Base-by-base conservation (phyloP, 1,140 invertebrate species). In the silkworm (Bombyx mori) region DNA sequence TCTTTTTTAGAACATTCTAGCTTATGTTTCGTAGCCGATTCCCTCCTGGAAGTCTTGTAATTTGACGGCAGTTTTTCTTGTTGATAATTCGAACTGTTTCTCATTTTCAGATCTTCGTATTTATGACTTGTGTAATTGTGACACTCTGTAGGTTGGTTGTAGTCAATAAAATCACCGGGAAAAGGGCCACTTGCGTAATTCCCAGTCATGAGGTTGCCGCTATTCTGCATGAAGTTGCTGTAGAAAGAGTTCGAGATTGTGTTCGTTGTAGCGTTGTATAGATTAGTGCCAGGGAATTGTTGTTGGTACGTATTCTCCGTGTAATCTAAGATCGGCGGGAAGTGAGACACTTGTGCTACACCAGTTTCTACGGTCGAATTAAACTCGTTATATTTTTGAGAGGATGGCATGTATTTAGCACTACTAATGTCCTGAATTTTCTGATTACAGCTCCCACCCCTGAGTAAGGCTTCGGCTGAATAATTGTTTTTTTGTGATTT, bases 191-290 rank as follows among this genome's bases (percentile, higher is more conserved):
- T 66, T 7, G 79, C 54, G 60, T 86, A 87, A 63, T 82, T 86
- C 45, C 73, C 63, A 4, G 77, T 58, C 79, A 87, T 86, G 56
- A 87, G 60, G 61, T 86, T 86, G 46, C 69, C 71, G 56, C 71
- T 71, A 43, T 73, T 70, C 10, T 79, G 75, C 77, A 87, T 87
- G 66, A 87, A 84, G 56, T 87, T 87, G 0, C 79, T 67, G 62
- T 87, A 87, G 69, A 87, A 87, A 10, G 79, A 78, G 72, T 86
- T 87, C 2, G 84, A 85, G 61, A 87, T 84, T 2, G 84, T 86
- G 65, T 82, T 87, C 18, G 84, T 82, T 4, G 82, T 83, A 12
- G 75, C 71, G 60, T 84, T 87, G 57, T 87, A 87, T 44, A 87
- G 73, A 12, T 73, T 78, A 44, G 82, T 84, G 7, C 79, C 79